Conservation (phyloP, 2,113 vertebrate species). For the Micromys minutus region DNA sequence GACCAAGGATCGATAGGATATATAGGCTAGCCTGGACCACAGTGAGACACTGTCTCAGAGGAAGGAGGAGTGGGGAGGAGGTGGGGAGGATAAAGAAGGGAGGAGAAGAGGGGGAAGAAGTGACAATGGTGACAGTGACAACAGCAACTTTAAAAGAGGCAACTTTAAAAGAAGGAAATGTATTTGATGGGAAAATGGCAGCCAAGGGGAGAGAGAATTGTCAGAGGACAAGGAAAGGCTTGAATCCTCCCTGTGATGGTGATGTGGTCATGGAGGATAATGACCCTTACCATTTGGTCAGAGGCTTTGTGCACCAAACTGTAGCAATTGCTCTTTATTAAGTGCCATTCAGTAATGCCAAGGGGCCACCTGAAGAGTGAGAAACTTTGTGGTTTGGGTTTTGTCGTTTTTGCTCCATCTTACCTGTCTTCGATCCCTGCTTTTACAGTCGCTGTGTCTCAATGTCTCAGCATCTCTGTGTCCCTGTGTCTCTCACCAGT, state of each 20-base stretch:
- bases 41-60: background rate
- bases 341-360: background rate
- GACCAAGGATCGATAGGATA: background rate
- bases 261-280: rapidly evolving
- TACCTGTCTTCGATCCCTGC: background rate
- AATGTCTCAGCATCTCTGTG: background rate
- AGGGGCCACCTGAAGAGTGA: background rate
- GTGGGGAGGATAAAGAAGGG: too few relatives aligned
- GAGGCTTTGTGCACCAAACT: background rate
- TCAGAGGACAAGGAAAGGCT: background rate
- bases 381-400: background rate
- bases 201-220: background rate
- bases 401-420: background rate
- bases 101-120: too few relatives aligned
- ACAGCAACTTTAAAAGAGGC: too few relatives aligned
- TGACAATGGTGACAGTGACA: too few relatives aligned
- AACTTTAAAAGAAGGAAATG: background rate
- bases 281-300: background rate
- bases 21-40: background rate
- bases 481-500: background rate
- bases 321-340: background rate
- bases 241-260: too few relatives aligned
- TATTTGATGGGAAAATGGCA: background rate
- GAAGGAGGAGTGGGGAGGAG: too few relatives aligned
- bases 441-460: too few relatives aligned